A percentile compares a stretch with the other conserved stretches of the same genome.
These are phyloP conservation scores for Pollenia amentaria DNA, from an alignment of 2,888 invertebrate genomes.

Conservation along the genomic window DNA sequence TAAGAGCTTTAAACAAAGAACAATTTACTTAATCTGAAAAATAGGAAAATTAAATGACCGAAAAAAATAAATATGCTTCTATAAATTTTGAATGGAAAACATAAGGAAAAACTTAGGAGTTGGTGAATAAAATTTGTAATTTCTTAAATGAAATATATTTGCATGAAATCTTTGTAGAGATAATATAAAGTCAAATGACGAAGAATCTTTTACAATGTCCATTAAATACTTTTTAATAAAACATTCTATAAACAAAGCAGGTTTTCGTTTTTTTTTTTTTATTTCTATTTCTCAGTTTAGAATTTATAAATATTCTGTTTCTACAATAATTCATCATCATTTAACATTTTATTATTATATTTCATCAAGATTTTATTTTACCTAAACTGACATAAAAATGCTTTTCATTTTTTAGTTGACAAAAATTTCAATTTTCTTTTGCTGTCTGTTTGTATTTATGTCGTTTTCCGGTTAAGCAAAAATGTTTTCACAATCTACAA, in stretches of 20 bases:
- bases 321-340: neutral
- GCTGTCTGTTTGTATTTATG: conserved; percentile 24
- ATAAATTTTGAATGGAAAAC: neutral
- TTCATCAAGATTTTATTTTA: neutral
- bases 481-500: conserved; percentile 41
- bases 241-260: too few species aligned
- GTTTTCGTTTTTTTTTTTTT: too few species aligned
- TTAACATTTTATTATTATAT: conserved; percentile 2
- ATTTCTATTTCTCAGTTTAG: too few species aligned
- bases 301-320: neutral
- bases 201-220: too few species aligned
- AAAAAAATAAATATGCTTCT: neutral
- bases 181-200: too few species aligned
- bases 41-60: conserved; percentile 42
- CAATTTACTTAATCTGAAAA: conserved; percentile 48
- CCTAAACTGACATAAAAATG: conserved; percentile 17
- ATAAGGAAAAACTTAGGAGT: too few species aligned
- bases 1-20: conserved; percentile 30
- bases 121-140: too few species aligned
- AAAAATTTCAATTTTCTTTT: conserved; percentile 59
- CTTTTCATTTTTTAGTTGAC: conserved; percentile 16
- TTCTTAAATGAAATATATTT: too few species aligned
- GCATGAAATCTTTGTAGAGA: too few species aligned
- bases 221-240: too few species aligned
- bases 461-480: conserved; percentile 11